Base-by-base conservation (phyloP, 1,140 invertebrate genomes). In the Pomacea maculata region DNA sequence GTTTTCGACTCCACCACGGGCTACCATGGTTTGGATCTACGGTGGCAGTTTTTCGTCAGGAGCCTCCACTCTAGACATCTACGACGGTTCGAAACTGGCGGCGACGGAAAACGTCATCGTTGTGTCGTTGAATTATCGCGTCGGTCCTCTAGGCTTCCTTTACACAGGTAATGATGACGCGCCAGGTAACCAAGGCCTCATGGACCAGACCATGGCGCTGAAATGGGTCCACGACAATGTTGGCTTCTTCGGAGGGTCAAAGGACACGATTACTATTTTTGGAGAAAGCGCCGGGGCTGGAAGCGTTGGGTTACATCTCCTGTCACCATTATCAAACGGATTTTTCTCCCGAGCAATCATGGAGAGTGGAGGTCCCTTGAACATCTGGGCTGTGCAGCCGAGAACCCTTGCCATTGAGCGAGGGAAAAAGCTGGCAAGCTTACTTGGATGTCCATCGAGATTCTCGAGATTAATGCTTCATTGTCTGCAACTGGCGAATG, bases 11-110 rank as follows among this genome's bases (percentile, higher is more conserved):
- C 70, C 45, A 7, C 74, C 63, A 21, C 94, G 96, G 74, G 95
- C 97, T n/a, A 96, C 98, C 52, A 95, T 98, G 94, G 94, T 99
- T 64, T 99, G 97, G 97, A 95, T 99, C 82, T 99, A 96, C 90
- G 97, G 98, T 67, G 98, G 98, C 72, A 97, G 97, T 7, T 99
- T 98, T 92, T 97, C 96, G 89, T 75, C 73, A 54, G 97, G 97
- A 25, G 96, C 96, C 17, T 95, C 95, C 52, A 98, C 97, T n/a
- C 92, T 99, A 82, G 97, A 98, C 89, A 94, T 99, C 12, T 99
- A 99, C 91, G 96, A 99, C 92, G 96, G 95, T 78, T 95, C 95
- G 70, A 95, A 95, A 86, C 92, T 99, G 55, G 96, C 96, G 0
- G 95, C 95, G 25, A 86, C 85, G 45, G 85, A 87, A 52, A 95